Conservation (phyloP, 2,888 invertebrate genomes). For the Andricus quercusramuli region DNA sequence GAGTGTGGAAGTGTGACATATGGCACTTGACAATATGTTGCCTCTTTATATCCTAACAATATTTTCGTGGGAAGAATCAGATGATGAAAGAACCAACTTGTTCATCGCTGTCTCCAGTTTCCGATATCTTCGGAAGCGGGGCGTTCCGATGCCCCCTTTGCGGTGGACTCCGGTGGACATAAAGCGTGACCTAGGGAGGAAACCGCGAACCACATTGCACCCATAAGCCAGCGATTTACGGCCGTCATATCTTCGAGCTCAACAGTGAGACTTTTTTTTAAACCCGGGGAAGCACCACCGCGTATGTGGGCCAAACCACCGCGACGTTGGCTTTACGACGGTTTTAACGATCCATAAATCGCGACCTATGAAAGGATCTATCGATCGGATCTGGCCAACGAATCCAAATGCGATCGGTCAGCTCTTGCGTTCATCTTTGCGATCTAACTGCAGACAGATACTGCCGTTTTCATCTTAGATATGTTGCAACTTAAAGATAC, state of each 20-base stretch:
- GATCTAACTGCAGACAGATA: constrained; percentile 5
- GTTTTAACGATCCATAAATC: constrained; percentile 74
- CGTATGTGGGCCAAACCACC: constrained; percentile 71
- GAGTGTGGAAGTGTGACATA: constrained; percentile 48
- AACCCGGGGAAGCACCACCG: constrained; percentile 57
- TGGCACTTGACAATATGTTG: constrained; percentile 41
- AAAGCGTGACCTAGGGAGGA: constrained; percentile 66
- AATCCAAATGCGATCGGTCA: constrained; percentile 42
- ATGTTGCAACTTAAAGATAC: constrained; percentile 29
- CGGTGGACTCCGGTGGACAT: constrained; percentile 43
- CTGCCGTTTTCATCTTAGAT: constrained; percentile 9
- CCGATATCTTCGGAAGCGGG: constrained; percentile 49
- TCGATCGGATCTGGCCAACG: constrained; percentile 60
- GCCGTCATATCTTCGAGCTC: constrained; percentile 50
- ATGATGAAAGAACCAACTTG: constrained; percentile 29
- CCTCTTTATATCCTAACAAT: constrained; percentile 1
- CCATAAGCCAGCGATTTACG: constrained; percentile 72
- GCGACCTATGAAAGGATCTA: constrained; percentile 64
- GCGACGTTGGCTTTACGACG: constrained; percentile 60
- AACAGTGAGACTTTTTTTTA: constrained; percentile 49
- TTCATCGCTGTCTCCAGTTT: constrained; percentile 43
- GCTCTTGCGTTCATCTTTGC: not conserved
- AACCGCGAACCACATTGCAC: constrained; percentile 68
- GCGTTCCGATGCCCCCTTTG: constrained; percentile 57
- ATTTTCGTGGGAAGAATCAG: constrained; percentile 54